Percentiles rank a stretch among this genome's conserved stretches.
Conservation (phyloP, 2,797 vertebrate genomes). For the Adrianichthys oophorus region DNA sequence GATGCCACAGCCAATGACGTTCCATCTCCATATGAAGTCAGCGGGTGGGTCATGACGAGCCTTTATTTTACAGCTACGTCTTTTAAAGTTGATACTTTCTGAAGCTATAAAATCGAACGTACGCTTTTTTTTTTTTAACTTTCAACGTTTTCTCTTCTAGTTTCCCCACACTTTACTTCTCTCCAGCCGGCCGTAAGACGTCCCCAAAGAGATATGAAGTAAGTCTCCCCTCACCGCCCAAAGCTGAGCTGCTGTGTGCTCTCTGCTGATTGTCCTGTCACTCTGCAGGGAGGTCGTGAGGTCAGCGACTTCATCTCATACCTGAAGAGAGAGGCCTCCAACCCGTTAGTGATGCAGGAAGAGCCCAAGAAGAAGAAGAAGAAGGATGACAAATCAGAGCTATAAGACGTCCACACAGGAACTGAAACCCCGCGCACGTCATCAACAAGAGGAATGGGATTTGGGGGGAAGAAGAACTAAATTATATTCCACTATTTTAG, state of each 20-base stretch:
- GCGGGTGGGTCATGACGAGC: slow-evolving; percentile 82
- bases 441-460: slow-evolving; percentile 36
- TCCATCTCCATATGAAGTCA: slow-evolving; percentile 94
- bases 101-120: too few species aligned
- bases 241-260: background rate
- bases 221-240: slow-evolving; percentile 36
- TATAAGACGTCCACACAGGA: slow-evolving; percentile 78
- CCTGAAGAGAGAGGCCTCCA: slow-evolving; percentile 91
- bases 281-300: slow-evolving; percentile 90
- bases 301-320: slow-evolving; percentile 93
- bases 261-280: slow-evolving; percentile 11
- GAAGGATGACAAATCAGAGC: slow-evolving; percentile 63
- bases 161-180: slow-evolving; percentile 96
- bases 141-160: slow-evolving; percentile 58
- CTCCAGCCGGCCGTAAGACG: slow-evolving; percentile 90
- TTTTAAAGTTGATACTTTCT: too few species aligned
- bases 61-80: background rate
- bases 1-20: slow-evolving; percentile 98
- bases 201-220: slow-evolving; percentile 98
- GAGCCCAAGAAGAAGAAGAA: slow-evolving; percentile 91
- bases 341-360: slow-evolving; percentile 83
- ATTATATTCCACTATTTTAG: slow-evolving; percentile 77
- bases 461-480: slow-evolving; percentile 64
- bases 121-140: background rate
- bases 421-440: slow-evolving; percentile 19